These are phyloP conservation scores for Cetonia aurata DNA, from an alignment of 2,888 invertebrate genomes.

Conservation along the genomic window DNA sequence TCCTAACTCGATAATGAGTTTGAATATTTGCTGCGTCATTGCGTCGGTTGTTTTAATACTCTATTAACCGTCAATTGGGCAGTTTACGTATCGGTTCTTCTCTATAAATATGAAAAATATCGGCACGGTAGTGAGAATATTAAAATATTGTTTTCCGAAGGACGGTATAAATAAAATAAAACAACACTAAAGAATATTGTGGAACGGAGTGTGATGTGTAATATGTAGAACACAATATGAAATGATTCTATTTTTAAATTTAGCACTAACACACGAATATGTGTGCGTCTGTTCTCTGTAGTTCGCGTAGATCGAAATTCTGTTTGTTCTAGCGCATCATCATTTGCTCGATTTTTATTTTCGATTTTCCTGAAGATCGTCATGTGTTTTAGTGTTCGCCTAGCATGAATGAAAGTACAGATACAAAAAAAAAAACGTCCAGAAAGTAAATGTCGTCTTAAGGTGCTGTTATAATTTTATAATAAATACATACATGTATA, in stretches of 20 bases:
- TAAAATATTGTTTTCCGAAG: not conserved
- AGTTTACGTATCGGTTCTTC: not conserved
- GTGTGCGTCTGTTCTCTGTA: slow-evolving; percentile 14
- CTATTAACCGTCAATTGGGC: not conserved
- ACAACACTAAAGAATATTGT: not conserved
- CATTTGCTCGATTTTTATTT: no score
- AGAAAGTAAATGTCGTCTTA: slow-evolving; percentile 10
- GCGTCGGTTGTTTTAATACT: slow-evolving; percentile 12
- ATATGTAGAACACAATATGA: slow-evolving; percentile 21
- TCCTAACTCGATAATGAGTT: not conserved
- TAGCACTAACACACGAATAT: slow-evolving; percentile 24
- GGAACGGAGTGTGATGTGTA: not conserved
- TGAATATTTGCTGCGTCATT: slow-evolving; percentile 41
- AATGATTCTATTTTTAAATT: slow-evolving; percentile 38
- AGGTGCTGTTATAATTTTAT: slow-evolving; percentile 8
- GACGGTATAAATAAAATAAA: slow-evolving; percentile 27
- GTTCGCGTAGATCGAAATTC: slow-evolving; percentile 22
- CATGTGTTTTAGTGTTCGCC: no score
- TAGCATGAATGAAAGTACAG: no score
- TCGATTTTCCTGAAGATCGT: no score
- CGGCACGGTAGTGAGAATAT: no score
- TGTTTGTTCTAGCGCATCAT: slow-evolving; percentile 2
- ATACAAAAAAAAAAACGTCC: no score
- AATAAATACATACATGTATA: not conserved
- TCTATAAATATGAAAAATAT: not conserved